Conservation (phyloP, 2,113 vertebrate species). For the Mugil cephalus region DNA sequence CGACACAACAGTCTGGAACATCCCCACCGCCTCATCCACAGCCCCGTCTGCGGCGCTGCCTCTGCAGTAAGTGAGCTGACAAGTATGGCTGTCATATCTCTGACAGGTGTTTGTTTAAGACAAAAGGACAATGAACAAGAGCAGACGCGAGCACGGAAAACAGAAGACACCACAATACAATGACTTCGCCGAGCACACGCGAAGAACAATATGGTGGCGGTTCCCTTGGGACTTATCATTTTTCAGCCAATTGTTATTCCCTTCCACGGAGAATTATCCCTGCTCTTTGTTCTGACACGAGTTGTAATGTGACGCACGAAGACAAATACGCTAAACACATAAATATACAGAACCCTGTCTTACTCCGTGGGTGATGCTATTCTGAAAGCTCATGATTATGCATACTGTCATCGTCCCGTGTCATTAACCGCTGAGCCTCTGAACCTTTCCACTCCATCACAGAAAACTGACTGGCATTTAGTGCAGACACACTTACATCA, state of each 20-base stretch:
- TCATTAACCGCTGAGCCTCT: slow-evolving; percentile 45
- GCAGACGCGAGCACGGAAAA: slow-evolving; percentile 44
- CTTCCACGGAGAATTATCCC: slow-evolving; percentile 50
- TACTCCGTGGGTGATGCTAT: slow-evolving; percentile 12
- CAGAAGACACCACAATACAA: slow-evolving; percentile 40
- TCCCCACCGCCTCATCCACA: slow-evolving; percentile 20
- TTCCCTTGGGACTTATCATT: slow-evolving; percentile 54
- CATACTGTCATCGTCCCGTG: slow-evolving; percentile 38
- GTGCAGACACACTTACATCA: slow-evolving; percentile 32
- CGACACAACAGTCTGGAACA: slow-evolving; percentile 65
- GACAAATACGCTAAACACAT: slow-evolving; percentile 21
- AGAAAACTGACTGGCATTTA: slow-evolving; percentile 42
- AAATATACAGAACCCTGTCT: slow-evolving; percentile 36
- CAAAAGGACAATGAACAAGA: slow-evolving; percentile 56
- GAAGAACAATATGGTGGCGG: slow-evolving; percentile 48
- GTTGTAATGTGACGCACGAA: slow-evolving; percentile 45
- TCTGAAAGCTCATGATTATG: slow-evolving; percentile 33
- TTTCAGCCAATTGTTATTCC: slow-evolving; percentile 59
- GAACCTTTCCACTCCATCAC: slow-evolving; percentile 21
- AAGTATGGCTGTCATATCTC: slow-evolving; percentile 57
- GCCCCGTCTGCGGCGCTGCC: slow-evolving; percentile 19
- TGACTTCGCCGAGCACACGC: slow-evolving; percentile 32
- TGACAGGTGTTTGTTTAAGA: slow-evolving; percentile 69
- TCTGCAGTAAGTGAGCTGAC: slow-evolving; percentile 59
- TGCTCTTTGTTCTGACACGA: slow-evolving; percentile 47